Base-by-base conservation (phyloP, 1,140 invertebrate genomes). In the Drosophila lacteicornis region DNA sequence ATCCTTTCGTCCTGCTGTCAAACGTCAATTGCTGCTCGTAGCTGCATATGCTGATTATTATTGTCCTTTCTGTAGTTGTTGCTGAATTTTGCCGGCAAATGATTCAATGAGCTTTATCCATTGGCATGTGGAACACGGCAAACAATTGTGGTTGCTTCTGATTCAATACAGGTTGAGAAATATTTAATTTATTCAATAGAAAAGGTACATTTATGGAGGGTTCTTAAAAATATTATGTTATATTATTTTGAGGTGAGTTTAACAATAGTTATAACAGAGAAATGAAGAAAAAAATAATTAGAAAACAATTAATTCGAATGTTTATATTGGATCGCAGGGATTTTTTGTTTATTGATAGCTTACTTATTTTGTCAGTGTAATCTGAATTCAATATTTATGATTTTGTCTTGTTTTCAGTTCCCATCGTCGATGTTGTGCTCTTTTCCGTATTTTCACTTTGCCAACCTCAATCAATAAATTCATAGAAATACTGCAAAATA, bases 381-480 rank as follows among this genome's bases (percentile, higher is more conserved):
- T 30, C 15, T 60, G n/a, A 4, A 17, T 43, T 27, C n/a, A 51
- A 51, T 60, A 60, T 74, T 73, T 73, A 73, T 73, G 55, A 60
- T 51, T 36, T 42, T 27, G 36, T 73, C 53, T 27, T 73, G 67
- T 50, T 71, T 71, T 38, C n/a, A 36, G 25, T 38, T 33, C 19
- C 15, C 36, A 38, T 8, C n/a, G 22, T 40, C 38, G 40, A 55
- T 61, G 46, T 12, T 40, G 1, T 67, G 40, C 47, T 53, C 45
- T 62, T 62, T 74, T 74, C 33, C 33, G 25, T 51, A 53, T 73
- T 74, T 74, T 74, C 57, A 61, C 57, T 75, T 68, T 57, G 38
- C 46, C 74, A 76, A 61, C 60, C 63, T 33, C 76, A 86, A 83
- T 83, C 83, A 87, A 83, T 87, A 87, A 82, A 82, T 80, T 76